Conservation (phyloP, 2,113 vertebrate species). For the Crotalus viridis region DNA sequence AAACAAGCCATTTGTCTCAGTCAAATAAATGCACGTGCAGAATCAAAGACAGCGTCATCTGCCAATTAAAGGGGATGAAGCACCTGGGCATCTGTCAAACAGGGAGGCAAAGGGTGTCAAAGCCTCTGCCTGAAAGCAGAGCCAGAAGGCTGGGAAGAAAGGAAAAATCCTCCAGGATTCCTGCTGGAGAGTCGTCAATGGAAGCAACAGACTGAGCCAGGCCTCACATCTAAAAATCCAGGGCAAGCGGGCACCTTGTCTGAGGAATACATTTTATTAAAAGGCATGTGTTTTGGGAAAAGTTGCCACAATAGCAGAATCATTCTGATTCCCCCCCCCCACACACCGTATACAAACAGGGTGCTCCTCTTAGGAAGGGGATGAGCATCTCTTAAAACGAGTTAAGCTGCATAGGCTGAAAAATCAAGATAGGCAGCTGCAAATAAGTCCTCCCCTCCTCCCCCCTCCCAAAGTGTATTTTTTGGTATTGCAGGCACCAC, state of each 20-base stretch:
- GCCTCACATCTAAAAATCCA: background rate
- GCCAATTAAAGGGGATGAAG: constrained; percentile 63
- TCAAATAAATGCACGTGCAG: constrained; percentile 53
- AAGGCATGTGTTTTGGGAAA: background rate
- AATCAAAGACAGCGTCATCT: constrained; percentile 63
- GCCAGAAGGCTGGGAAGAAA: background rate
- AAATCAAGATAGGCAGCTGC: background rate
- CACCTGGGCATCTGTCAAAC: constrained; percentile 68
- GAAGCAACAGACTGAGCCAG: background rate
- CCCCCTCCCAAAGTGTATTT: background rate
- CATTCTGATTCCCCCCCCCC: background rate
- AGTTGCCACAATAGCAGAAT: background rate
- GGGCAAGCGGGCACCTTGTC: background rate
- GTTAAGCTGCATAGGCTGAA: background rate
- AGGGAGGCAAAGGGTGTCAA: constrained; percentile 57
- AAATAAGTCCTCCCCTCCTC: no score
- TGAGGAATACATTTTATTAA: background rate
- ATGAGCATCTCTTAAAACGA: background rate
- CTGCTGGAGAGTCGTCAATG: background rate
- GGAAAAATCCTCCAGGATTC: background rate
- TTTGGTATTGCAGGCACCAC: background rate
- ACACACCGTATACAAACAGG: background rate
- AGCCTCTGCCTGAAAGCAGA: constrained; percentile 53
- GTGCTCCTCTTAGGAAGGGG: background rate
- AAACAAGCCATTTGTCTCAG: constrained; percentile 47